phyloP scores from a whole-genome alignment of 2,113 vertebrate species.

The Glaucomys volans region DNA sequence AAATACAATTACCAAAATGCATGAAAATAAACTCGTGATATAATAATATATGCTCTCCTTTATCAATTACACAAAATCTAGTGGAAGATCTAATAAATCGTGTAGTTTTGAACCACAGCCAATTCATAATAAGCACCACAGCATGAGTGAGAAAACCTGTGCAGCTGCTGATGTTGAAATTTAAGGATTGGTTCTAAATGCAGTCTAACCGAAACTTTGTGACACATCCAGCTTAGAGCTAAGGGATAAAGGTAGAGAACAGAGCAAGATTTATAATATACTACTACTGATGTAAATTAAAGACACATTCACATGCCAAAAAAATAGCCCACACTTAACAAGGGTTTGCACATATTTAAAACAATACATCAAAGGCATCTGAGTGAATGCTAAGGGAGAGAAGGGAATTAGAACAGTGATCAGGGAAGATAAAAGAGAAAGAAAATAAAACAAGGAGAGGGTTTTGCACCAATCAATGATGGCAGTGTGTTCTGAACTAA shows the following conservation, averaged over 20 bases:
- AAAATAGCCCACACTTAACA: neutral
- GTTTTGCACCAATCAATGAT: neutral
- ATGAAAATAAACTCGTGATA: neutral
- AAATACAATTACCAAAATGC: neutral
- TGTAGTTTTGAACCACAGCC: neutral
- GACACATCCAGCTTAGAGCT: neutral
- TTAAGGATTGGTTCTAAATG: neutral
- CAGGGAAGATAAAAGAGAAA: slow-evolving; percentile 43
- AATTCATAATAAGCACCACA: neutral
- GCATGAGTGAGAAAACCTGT: neutral
- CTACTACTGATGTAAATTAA: slow-evolving; percentile 44
- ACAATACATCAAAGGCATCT: slow-evolving; percentile 20
- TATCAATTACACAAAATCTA: neutral
- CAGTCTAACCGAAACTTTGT: neutral
- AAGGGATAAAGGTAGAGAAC: neutral
- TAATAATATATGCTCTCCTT: neutral
- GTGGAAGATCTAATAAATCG: neutral
- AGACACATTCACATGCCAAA: neutral
- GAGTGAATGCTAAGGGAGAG: neutral
- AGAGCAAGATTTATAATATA: neutral
- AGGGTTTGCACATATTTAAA: slow-evolving; percentile 1
- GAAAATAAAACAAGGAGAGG: slow-evolving; percentile 6
- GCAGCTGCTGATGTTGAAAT: neutral
- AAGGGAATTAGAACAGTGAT: neutral
- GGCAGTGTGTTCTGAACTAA: neutral